Evolutionary conservation across 2,797 vertebrate species (phyloP).

Genomic region (Fistularia tabacaria): DNA sequence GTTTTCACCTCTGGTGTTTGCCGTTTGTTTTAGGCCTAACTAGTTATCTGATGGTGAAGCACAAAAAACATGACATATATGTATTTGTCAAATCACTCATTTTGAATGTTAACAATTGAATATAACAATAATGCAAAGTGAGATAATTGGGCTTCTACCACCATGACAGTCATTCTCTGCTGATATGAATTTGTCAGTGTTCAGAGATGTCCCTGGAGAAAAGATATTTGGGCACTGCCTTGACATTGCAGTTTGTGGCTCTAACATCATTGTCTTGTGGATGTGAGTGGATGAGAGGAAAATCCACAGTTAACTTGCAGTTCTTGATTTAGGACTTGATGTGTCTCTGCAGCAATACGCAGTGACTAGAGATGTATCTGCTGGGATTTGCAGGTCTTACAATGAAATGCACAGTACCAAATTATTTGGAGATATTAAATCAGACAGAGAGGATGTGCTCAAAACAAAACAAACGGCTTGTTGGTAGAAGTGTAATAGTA

Average conservation of each 20-base stretch:
- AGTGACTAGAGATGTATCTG: constrained; percentile 10
- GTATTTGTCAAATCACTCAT: no score
- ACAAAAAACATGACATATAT: neutral
- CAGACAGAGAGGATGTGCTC: neutral
- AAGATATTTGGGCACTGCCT: constrained; percentile 19
- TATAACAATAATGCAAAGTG: no score
- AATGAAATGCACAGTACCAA: constrained; percentile 3
- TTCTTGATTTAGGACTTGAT: constrained; percentile 19
- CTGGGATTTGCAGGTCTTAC: constrained; percentile 24
- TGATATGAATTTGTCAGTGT: constrained; percentile 1
- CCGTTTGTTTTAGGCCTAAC: constrained; percentile 4
- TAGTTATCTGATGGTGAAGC: constrained; percentile 10
- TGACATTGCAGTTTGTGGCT: constrained; percentile 23
- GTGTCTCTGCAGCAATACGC: constrained; percentile 24
- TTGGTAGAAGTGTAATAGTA: constrained; percentile 6
- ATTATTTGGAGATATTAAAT: no score
- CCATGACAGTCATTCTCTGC: no score
- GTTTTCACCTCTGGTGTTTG: constrained; percentile 19
- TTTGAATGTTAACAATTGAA: no score
- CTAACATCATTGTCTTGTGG: constrained; percentile 38
- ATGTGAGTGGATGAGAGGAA: constrained; percentile 27
- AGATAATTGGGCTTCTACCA: no score
- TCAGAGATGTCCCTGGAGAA: constrained; percentile 4
- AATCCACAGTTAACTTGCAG: constrained; percentile 37
- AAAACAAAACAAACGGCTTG: constrained; percentile 13